Evolutionary conservation across 2,797 vertebrate species (phyloP), one percentile per base, ranked within the genome.

Genomic region (Sebastes flavidus): DNA sequence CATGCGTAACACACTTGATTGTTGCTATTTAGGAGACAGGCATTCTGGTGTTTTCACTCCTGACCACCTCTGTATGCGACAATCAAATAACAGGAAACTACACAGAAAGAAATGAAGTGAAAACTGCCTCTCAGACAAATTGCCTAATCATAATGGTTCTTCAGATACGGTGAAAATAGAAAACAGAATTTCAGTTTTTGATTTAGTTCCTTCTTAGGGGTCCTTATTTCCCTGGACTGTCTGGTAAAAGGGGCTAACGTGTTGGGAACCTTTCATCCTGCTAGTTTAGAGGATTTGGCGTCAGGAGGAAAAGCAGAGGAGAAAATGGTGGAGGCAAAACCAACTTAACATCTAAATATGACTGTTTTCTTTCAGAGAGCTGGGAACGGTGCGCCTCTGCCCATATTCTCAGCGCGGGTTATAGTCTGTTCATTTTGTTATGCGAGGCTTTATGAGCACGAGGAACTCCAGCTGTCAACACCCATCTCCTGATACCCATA

Each of bases 381-480:
- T 34, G 24, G 61, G 6, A 67, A 22, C 10, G 3, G 32, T 30
- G 49, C 30, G 29, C 61, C 25, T 79, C 77, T 30, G 75, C 65
- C 14, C 73, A 32, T 56, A 60, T 13, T 61, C 70, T 70, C 66
- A 18, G 5, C 71, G 25, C 46, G 54, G 55, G 27, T 65, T 66
- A n/a, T 14, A 36, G 49, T 71, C 20, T 34, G 30, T 77, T 69
- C 8, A 9, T 76, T 88, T 79, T 74, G 52, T 78, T 84, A 65
- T 70, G 58, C 4, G n/a, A 69, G 62, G 77, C 72, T 91, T 82
- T 67, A 72, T 55, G 76, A 81, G 80, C 49, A 54, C 0, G n/a
- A 78, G 72, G 71, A 78, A 72, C 79, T 82, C 66, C 76, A 70
- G 79, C 80, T 88, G 85, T 83, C 84, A 85, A 58, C 79, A 74